Evolutionary conservation across 2,888 invertebrate species (phyloP).

Genomic region (Carterocephalus palaemon): DNA sequence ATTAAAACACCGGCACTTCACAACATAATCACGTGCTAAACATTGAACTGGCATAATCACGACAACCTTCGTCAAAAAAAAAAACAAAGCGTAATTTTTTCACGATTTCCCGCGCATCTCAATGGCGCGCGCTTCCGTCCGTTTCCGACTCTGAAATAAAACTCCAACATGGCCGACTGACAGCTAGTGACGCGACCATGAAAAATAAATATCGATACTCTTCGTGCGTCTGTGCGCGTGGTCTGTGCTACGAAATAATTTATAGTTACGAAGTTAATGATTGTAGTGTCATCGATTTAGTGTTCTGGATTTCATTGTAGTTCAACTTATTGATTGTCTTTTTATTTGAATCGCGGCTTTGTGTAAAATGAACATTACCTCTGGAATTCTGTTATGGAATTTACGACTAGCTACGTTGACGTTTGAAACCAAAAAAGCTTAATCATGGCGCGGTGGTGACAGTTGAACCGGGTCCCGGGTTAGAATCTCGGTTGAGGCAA

Average conservation of each 20-base stretch:
- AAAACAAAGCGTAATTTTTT: conserved; percentile 18
- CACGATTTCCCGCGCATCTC: conserved; percentile 46
- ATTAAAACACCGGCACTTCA: conserved; percentile 4
- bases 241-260: conserved; percentile 13
- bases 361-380: too few species aligned
- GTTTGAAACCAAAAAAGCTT: too few species aligned
- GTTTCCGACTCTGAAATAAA: conserved; percentile 72
- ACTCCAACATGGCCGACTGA: conserved; percentile 64
- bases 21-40: conserved; percentile 11
- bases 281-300: conserved; percentile 4
- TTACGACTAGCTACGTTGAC: too few species aligned
- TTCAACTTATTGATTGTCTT: too few species aligned
- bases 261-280: conserved; percentile 4
- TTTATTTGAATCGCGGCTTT: too few species aligned
- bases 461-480: too few species aligned
- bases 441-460: too few species aligned
- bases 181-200: conserved; percentile 18
- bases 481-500: too few species aligned
- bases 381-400: too few species aligned
- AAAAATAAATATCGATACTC: conserved; percentile 21
- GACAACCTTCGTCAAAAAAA: conserved; percentile 1
- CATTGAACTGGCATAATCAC: conserved; percentile 8
- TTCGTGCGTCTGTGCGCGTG: background rate
- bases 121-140: conserved; percentile 57
- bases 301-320: conserved; percentile 3